phyloP scores from a whole-genome alignment of 2,888 invertebrate genomes.

The Luffia ferchaultella region DNA sequence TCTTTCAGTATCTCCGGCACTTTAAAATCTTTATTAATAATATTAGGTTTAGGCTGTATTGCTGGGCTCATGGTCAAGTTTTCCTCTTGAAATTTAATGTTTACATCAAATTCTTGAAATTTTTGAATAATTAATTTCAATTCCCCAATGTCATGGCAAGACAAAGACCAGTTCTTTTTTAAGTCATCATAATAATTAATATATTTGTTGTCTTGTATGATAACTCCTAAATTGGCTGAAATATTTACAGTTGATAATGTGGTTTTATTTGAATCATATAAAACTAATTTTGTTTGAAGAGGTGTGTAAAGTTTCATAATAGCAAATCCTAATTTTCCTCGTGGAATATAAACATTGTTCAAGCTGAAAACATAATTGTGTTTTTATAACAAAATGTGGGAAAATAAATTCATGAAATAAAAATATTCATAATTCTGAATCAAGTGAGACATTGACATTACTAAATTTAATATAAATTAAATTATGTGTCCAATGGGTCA shows the following conservation, averaged over 20 bases:
- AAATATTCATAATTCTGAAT: too few relatives aligned
- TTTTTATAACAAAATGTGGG: too few relatives aligned
- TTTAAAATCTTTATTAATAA: constrained; percentile 3
- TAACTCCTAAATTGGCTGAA: constrained; percentile 28
- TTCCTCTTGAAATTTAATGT: constrained; percentile 22
- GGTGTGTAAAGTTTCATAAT: constrained; percentile 33
- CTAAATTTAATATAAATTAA: too few relatives aligned
- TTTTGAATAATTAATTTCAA: constrained; percentile 28
- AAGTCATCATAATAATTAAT: constrained; percentile 44
- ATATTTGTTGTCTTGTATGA: constrained; percentile 32
- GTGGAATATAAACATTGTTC: constrained; percentile 32
- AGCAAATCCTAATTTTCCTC: constrained; percentile 50
- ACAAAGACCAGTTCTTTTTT: constrained; percentile 42
- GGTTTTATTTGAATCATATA: constrained; percentile 45
- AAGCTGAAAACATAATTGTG: too few relatives aligned
- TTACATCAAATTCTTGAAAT: constrained; percentile 27
- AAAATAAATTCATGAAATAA: too few relatives aligned
- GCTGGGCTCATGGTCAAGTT: constrained; percentile 14
- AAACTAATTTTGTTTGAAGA: constrained; percentile 30
- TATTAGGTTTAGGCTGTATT: constrained; percentile 16
- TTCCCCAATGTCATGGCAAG: constrained; percentile 26
- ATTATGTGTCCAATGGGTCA: too few relatives aligned
- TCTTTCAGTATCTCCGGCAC: constrained; percentile 3
- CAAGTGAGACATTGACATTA: too few relatives aligned
- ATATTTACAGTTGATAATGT: constrained; percentile 37